Percentiles rank a stretch among this genome's conserved stretches.
phyloP scores from a whole-genome alignment of 2,888 invertebrate genomes.

The Pristionchus maxplancki region DNA sequence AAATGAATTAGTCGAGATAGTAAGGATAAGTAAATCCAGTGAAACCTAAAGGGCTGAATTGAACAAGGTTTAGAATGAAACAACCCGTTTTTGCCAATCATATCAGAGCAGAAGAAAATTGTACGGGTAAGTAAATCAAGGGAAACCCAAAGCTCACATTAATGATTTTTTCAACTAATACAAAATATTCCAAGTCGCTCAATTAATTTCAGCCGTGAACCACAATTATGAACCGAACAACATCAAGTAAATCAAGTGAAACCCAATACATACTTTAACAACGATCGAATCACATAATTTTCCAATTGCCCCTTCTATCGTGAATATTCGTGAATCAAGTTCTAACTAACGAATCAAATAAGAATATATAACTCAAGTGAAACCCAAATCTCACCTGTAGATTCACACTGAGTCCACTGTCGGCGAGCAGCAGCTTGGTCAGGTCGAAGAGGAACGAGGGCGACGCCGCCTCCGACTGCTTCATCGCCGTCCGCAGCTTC shows the following conservation, averaged over 20 bases:
- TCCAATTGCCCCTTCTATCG: no score
- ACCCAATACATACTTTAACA: not conserved
- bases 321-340: no score
- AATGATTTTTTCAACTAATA: no score
- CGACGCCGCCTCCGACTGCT: slow-evolving; percentile 64
- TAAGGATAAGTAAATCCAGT: not conserved
- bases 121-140: no score
- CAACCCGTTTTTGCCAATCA: no score
- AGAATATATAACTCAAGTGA: not conserved
- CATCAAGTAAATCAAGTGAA: not conserved
- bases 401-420: slow-evolving; percentile 65
- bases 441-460: slow-evolving; percentile 74
- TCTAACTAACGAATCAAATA: no score
- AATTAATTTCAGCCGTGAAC: no score
- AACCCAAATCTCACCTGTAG: not conserved
- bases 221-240: not conserved
- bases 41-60: not conserved
- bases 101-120: no score
- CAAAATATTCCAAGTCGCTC: no score
- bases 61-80: no score
- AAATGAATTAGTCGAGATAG: not conserved
- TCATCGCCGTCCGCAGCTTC: slow-evolving; percentile 68
- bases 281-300: no score
- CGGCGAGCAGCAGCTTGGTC: slow-evolving; percentile 72
- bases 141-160: not conserved